Evolutionary conservation across 2,888 invertebrate species (phyloP), one percentile per base, ranked within the genome.

Genomic region (Epistrophella euchroma): DNA sequence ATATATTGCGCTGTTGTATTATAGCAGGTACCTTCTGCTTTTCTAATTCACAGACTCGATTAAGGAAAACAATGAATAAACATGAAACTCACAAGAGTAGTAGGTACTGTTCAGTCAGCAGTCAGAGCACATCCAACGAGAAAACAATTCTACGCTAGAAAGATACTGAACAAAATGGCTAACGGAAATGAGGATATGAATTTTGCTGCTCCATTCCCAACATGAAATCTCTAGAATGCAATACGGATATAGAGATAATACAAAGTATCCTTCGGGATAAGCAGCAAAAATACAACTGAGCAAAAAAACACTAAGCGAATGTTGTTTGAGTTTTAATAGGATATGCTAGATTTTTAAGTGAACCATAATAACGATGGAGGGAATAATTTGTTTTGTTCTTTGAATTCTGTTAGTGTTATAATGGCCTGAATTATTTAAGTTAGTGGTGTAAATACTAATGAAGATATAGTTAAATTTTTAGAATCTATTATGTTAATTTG

Each of bases 61-160:
- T 76, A 76, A 56, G 55, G 64, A 66, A 56, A 68, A 76, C 56
- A 75, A 66, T 75, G 75, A 75, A 75, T 58, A 76, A 76, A 70
- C 76, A 76, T 68, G 68, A 58, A 76, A 76, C 58, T 25, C 37
- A 25, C 56, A 37, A 37, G 37, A 3, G n/a, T n/a, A 25, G 25
- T 58, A 37, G 45, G 47, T 47, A 58, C 32, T 43, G 25, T 40
- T 60, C 37, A 60, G 22, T 40, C 11, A 52, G 52, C 68, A 52
- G n/a, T n/a, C n/a, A n/a, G n/a, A n/a, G n/a, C 68, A 52, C 10
- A 52, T 37, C 10, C 28, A 9, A 45, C 32, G 22, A n/a, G 35
- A 10, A 52, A 68, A 68, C 52, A 68, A 52, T 50, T 37, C 25
- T n/a, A 66, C 28, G n/a, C 64, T 15, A 4, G 47, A 35, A 22